Percentiles rank a stretch among this genome's conserved stretches.
These are phyloP conservation scores for Seriola dumerili DNA, from an alignment of 2,113 vertebrate genomes.

Conservation along the genomic window DNA sequence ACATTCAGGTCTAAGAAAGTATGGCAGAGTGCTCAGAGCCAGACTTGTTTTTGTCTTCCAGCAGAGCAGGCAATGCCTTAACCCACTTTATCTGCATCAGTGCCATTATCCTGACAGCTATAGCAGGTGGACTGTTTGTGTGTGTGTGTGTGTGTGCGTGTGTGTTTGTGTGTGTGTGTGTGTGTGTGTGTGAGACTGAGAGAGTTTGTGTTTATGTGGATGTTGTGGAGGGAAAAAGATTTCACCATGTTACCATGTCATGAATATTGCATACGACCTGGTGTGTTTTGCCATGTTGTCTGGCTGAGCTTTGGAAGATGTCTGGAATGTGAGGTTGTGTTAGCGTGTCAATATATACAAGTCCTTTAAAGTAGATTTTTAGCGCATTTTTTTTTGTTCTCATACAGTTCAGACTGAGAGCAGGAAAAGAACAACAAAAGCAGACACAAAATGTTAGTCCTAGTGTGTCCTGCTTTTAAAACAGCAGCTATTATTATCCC, in stretches of 20 bases:
- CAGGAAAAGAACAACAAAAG: background rate
- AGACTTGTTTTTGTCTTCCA: constrained; percentile 78
- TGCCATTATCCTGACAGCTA: constrained; percentile 74
- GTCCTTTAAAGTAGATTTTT: background rate
- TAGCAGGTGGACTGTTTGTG: constrained; percentile 40
- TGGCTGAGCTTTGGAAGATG: constrained; percentile 20
- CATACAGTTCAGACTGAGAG: background rate
- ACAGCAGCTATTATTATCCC: background rate
- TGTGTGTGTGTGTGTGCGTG: constrained; percentile 26
- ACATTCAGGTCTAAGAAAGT: constrained; percentile 45
- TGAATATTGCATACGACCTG: constrained; percentile 72
- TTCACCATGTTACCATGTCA: constrained; percentile 64
- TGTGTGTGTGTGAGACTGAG: constrained; percentile 15
- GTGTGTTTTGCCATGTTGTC: constrained; percentile 52
- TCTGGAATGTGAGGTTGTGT: constrained; percentile 40
- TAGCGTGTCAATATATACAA: background rate
- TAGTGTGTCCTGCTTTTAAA: background rate
- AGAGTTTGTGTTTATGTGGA: constrained; percentile 23
- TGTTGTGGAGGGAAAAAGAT: constrained; percentile 27
- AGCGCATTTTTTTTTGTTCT: background rate
- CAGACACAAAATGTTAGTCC: background rate
- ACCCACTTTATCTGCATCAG: constrained; percentile 79
- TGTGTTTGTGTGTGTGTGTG: constrained; percentile 32
- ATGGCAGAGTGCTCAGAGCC: constrained; percentile 48
- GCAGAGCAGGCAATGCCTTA: constrained; percentile 75